These are phyloP conservation scores for Onychomys leucogaster DNA, from an alignment of 2,797 vertebrate genomes.

Conservation along the genomic window DNA sequence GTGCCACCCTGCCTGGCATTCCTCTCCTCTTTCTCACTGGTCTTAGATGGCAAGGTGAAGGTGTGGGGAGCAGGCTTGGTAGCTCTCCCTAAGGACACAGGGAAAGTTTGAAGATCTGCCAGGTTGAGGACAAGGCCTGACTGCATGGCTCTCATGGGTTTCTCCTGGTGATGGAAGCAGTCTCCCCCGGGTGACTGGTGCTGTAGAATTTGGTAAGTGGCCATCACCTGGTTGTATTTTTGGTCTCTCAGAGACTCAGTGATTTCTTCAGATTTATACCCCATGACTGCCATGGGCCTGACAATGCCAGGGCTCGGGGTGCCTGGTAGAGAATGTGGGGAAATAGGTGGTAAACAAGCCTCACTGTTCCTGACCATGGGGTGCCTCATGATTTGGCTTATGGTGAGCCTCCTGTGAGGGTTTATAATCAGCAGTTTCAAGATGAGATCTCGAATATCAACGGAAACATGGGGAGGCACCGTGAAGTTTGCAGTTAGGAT, in stretches of 20 bases:
- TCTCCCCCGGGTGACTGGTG: neutral
- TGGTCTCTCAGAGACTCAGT: neutral
- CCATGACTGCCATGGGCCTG: neutral
- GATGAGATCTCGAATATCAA: neutral
- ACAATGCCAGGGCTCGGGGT: neutral
- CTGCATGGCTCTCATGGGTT: neutral
- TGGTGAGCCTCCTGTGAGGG: fast-evolving
- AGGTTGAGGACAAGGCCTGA: neutral
- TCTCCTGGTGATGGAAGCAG: neutral
- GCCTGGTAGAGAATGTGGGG: neutral
- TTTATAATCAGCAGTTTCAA: neutral
- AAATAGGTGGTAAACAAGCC: neutral
- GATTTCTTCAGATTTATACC: neutral
- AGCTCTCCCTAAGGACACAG: neutral
- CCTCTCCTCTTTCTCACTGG: neutral
- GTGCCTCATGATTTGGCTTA: fast-evolving
- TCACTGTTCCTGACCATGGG: neutral
- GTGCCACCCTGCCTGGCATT: neutral
- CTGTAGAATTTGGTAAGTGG: neutral
- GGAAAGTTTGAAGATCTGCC: neutral
- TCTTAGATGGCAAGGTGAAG: neutral
- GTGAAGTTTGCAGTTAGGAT: no score
- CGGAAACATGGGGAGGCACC: neutral
- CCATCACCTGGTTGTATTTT: neutral
- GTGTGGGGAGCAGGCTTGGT: neutral